These are phyloP conservation scores for Hylomyscus alleni DNA, from an alignment of 2,797 vertebrate species.

Conservation along the genomic window DNA sequence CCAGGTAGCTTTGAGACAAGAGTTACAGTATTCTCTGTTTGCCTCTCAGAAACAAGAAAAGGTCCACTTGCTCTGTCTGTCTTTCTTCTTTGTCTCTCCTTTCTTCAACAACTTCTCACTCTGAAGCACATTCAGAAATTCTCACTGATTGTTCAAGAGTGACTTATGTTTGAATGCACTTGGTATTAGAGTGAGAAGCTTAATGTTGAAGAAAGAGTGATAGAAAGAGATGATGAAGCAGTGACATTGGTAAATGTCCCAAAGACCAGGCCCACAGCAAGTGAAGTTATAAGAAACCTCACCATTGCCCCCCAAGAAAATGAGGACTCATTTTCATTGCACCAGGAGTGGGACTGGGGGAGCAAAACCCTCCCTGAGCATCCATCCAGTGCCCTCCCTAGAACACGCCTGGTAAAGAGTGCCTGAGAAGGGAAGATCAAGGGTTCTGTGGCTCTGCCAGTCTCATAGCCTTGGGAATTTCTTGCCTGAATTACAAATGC, in stretches of 20 bases:
- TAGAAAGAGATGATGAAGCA: not conserved
- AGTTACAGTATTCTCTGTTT: not conserved
- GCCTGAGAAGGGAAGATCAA: slow-evolving; percentile 83
- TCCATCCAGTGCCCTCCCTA: slow-evolving; percentile 85
- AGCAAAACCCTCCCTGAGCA: slow-evolving; percentile 81
- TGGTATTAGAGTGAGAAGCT: not conserved
- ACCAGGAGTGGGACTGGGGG: slow-evolving; percentile 71
- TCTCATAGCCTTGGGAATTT: slow-evolving; percentile 80
- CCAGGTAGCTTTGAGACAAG: not conserved
- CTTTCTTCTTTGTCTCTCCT: not conserved
- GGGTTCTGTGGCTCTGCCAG: slow-evolving; percentile 80
- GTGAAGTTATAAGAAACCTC: slow-evolving; percentile 81
- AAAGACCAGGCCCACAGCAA: slow-evolving; percentile 76
- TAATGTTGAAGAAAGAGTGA: not conserved
- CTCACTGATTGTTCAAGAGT: not conserved
- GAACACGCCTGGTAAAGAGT: slow-evolving; percentile 81
- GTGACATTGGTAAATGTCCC: not conserved
- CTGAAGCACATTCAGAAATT: not conserved
- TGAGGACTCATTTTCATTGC: slow-evolving; percentile 80
- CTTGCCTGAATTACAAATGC: slow-evolving; percentile 87
- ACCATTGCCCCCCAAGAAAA: slow-evolving; percentile 83
- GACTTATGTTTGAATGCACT: not conserved
- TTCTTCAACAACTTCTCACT: not conserved
- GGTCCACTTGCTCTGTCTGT: too few relatives aligned
- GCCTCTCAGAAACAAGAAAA: not conserved